phyloP scores from a whole-genome alignment of 1,140 invertebrate species.

The Eriosoma lanigerum region DNA sequence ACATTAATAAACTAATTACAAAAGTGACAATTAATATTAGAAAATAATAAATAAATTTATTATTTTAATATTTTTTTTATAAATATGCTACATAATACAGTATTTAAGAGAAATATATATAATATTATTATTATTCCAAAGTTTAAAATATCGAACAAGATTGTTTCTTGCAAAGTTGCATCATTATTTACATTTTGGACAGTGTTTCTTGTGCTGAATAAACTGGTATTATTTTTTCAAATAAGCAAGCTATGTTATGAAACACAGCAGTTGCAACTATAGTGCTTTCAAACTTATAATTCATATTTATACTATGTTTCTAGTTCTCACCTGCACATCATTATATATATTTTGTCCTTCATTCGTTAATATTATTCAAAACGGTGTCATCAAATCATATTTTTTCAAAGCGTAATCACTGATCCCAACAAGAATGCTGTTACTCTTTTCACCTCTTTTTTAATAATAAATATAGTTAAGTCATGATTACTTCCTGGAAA shows the following conservation, averaged over 20 bases:
- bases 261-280: slow-evolving; percentile 1
- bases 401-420: slow-evolving; percentile 48
- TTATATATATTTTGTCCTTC: slow-evolving; percentile 55
- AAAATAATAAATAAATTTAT: too few species aligned
- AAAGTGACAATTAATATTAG: too few species aligned
- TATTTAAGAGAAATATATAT: too few species aligned
- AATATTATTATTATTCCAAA: too few species aligned
- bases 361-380: background rate
- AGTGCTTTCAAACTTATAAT: slow-evolving; percentile 54
- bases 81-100: too few species aligned
- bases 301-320: slow-evolving; percentile 57
- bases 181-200: background rate
- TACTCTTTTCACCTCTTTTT: slow-evolving; percentile 44
- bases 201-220: background rate
- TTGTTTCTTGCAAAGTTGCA: background rate
- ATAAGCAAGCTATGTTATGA: slow-evolving; percentile 18
- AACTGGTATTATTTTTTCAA: background rate
- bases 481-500: slow-evolving; percentile 58
- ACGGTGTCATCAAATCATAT: slow-evolving; percentile 37
- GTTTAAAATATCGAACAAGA: slow-evolving; percentile 3
- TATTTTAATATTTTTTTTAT: too few species aligned
- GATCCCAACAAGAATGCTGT: slow-evolving; percentile 53
- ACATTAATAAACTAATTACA: background rate
- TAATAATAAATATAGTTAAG: slow-evolving; percentile 57
- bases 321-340: slow-evolving; percentile 56